These are phyloP conservation scores for Plestiodon gilberti DNA, from an alignment of 2,113 vertebrate genomes.

Conservation along the genomic window DNA sequence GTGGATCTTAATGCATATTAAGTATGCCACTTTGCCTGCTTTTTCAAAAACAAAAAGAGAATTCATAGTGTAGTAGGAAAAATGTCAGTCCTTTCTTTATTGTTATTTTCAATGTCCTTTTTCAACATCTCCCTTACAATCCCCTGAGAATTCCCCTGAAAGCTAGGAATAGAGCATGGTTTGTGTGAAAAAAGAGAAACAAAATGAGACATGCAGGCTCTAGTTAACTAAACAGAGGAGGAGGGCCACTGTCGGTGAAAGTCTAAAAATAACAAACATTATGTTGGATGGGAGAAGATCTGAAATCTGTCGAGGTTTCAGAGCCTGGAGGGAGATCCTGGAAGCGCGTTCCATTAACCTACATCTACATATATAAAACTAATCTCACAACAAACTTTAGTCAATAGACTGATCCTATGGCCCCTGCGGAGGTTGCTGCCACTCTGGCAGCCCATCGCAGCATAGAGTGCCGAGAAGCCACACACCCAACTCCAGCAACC, in stretches of 20 bases:
- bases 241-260: not conserved
- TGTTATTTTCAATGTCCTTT: not conserved
- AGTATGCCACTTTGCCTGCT: not conserved
- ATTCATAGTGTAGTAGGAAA: not conserved
- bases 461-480: no score
- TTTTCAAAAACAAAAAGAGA: not conserved
- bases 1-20: not conserved
- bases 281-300: not conserved
- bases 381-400: not conserved
- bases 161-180: not conserved
- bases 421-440: no score
- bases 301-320: not conserved
- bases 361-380: not conserved
- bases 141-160: not conserved
- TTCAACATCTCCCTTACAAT: not conserved
- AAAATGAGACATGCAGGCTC: not conserved
- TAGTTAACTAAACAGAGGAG: not conserved
- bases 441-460: no score
- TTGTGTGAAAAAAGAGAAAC: not conserved
- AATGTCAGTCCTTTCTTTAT: not conserved
- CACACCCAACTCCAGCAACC: no score
- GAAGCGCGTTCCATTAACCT: not conserved
- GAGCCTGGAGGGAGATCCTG: not conserved
- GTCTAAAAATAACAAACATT: not conserved
- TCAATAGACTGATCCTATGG: not conserved